Evolutionary conservation across 1,140 invertebrate species (phyloP), one percentile per base, ranked within the genome.

Genomic region (Lasioglossum baleicum): DNA sequence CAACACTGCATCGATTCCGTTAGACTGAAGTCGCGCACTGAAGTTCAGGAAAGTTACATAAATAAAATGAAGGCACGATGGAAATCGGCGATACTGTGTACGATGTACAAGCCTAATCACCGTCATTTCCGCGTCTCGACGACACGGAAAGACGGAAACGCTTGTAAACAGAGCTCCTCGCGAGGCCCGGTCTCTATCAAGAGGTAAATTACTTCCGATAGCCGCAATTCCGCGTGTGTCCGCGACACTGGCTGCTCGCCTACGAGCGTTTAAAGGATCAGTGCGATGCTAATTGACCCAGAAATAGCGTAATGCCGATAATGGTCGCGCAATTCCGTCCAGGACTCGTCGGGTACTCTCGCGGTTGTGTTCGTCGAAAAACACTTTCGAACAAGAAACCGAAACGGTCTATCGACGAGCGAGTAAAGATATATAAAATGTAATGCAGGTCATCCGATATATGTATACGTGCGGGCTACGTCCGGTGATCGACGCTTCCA

Each of bases 221-320:
- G 56, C 42, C 22, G 69, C 60, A 60, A 68, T 75, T 85, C 69
- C 63, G 26, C 80, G 73, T 63, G 51, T 48, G 13, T 68, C 42
- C 22, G 40, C 65, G 51, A 42, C n/a, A 13, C 58, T 65, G 48
- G 53, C 56, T 60, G 26, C 48, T 73, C 71, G 80, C 40, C 56
- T 31, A 65, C 53, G 83, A 22, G n/a, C 74, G 70, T 35, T 76
- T 67, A 81, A 85, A 85, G 68, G 83, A 83, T 85, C 84, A 65
- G n/a, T 60, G 73, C 61, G 79, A 84, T 82, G 79, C 79, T 85
- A 83, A 79, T 81, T 85, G 83, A 82, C 82, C 82, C 77, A 87
- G 82, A 88, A 88, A 89, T 86, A 89, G 81, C 70, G 69, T 73
- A 81, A 84, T 70, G 68, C 76, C 82, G 88, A 89, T 88, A 88